These are phyloP conservation scores for Propithecus deckenii DNA, from an alignment of 2,797 vertebrate species.

Conservation along the genomic window DNA sequence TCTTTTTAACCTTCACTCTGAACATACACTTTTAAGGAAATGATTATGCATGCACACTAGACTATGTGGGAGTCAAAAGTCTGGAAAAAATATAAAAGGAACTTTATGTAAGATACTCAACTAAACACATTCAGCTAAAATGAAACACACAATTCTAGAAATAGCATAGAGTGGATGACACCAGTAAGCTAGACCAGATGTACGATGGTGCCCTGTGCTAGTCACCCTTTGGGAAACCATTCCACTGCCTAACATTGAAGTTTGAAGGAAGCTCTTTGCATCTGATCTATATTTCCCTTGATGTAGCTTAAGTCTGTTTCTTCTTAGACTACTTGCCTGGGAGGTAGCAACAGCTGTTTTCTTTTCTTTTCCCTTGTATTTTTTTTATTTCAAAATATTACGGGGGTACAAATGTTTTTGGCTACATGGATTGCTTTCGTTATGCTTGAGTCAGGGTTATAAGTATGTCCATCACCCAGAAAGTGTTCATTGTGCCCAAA, in stretches of 20 bases:
- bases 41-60: constrained; percentile 10
- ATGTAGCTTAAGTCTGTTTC: not conserved
- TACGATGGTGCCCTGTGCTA: not conserved
- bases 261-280: not conserved
- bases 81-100: constrained; percentile 22
- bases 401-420: no score
- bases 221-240: not conserved
- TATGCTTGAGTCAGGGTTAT: no score
- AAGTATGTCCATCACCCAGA: no score
- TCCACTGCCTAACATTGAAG: not conserved
- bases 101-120: constrained; percentile 34
- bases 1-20: not conserved
- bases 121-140: constrained; percentile 13
- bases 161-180: not conserved
- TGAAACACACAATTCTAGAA: not conserved
- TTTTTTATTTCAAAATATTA: no score
- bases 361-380: no score
- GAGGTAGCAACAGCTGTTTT: not conserved
- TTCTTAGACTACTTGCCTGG: not conserved
- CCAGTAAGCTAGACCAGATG: not conserved
- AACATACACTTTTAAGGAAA: constrained; percentile 30
- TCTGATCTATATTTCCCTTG: not conserved
- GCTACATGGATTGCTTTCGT: no score
- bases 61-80: constrained; percentile 47
- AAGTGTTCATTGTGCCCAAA: no score